These are phyloP conservation scores for Gorsachius magnificus DNA, from an alignment of 2,797 vertebrate genomes.

Conservation along the genomic window DNA sequence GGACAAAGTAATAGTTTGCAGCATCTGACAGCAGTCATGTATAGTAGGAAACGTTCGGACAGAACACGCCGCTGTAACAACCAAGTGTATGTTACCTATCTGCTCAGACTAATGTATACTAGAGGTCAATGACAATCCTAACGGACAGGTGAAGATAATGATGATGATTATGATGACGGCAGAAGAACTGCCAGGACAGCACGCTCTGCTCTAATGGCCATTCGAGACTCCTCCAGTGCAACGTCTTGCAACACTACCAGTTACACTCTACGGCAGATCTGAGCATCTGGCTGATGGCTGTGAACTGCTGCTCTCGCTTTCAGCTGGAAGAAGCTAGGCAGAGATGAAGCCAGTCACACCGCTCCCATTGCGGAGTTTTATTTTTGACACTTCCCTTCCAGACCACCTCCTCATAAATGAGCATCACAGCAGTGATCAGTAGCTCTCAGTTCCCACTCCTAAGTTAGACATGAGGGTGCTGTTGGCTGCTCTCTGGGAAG, in stretches of 20 bases:
- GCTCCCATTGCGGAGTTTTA: background rate
- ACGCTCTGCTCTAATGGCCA: background rate
- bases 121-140: background rate
- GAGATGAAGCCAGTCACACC: background rate
- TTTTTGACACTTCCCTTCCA: background rate
- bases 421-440: background rate
- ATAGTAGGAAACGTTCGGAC: background rate
- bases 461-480: background rate
- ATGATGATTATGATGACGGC: background rate
- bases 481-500: background rate
- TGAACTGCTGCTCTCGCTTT: background rate
- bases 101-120: background rate
- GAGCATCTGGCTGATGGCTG: background rate
- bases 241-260: background rate
- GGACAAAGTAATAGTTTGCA: background rate
- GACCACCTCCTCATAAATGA: background rate
- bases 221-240: background rate
- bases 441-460: background rate
- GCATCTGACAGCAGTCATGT: background rate
- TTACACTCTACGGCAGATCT: background rate
- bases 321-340: background rate
- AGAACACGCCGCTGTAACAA: background rate
- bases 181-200: background rate
- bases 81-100: too few species aligned
- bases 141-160: rapidly evolving